Evolutionary conservation across 1,140 invertebrate species (phyloP).

Genomic region (Trichonephila inaurata): DNA sequence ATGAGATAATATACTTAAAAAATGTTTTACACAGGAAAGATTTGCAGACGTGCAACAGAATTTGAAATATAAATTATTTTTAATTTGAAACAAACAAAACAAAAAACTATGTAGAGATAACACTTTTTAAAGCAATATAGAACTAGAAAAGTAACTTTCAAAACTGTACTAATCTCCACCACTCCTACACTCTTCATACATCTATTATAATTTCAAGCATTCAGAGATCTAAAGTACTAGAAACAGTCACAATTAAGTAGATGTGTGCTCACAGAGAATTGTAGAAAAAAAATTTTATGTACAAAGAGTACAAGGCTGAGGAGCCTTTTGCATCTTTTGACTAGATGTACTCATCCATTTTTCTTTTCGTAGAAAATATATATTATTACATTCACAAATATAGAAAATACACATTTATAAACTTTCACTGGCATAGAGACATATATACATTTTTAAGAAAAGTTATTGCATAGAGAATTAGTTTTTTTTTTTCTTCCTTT

Average conservation of each 20-base stretch:
- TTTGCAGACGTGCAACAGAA: no score
- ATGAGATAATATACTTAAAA: no score
- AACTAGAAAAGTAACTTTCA: no score
- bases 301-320: conserved; percentile 64
- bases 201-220: background rate
- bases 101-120: no score
- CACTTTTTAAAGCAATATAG: no score
- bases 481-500: no score
- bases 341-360: conserved; percentile 73
- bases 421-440: background rate
- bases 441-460: no score
- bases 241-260: conserved; percentile 38
- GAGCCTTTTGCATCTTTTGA: conserved; percentile 54
- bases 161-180: background rate
- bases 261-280: background rate
- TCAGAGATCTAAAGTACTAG: background rate
- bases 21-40: no score
- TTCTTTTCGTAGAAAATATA: background rate
- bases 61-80: no score
- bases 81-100: no score
- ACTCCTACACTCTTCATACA: background rate
- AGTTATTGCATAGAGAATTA: no score
- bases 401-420: conserved; percentile 24
- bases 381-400: background rate
- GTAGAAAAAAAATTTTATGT: conserved; percentile 48